Conservation (phyloP, 2,888 invertebrate species). For the Tyria jacobaeae region DNA sequence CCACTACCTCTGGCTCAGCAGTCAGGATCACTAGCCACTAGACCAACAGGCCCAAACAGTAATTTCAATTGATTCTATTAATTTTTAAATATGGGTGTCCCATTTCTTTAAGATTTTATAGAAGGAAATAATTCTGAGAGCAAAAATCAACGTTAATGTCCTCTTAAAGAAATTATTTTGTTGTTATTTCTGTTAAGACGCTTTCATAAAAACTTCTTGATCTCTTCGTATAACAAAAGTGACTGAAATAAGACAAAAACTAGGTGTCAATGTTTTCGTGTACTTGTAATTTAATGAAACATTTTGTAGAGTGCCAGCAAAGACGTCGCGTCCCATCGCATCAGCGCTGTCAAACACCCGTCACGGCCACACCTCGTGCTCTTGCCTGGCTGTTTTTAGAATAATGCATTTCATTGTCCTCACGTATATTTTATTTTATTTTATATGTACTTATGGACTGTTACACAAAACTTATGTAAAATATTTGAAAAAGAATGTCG, state of each 20-base stretch:
- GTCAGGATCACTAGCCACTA: too few relatives aligned
- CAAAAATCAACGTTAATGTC: slow-evolving; percentile 10
- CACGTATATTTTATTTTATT: too few relatives aligned
- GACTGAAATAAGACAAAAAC: slow-evolving; percentile 10
- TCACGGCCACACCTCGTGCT: slow-evolving; percentile 20
- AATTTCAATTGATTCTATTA: background rate
- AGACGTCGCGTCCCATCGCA: slow-evolving; percentile 13
- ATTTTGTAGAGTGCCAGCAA: slow-evolving; percentile 17
- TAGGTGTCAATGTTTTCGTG: slow-evolving; percentile 15
- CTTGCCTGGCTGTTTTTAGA: slow-evolving; percentile 18
- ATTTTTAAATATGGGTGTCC: background rate
- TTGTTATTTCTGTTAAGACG: too few relatives aligned
- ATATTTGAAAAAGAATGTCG: too few relatives aligned
- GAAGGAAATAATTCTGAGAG: slow-evolving; percentile 5
- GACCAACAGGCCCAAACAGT: too few relatives aligned
- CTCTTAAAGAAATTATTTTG: slow-evolving; percentile 15
- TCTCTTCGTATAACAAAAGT: slow-evolving; percentile 13
- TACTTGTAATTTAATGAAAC: slow-evolving; percentile 24
- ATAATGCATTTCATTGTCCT: background rate
- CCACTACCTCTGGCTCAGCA: too few relatives aligned
- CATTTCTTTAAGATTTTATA: background rate
- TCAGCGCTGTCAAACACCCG: slow-evolving; percentile 27
- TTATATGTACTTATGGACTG: too few relatives aligned
- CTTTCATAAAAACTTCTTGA: slow-evolving; percentile 8
- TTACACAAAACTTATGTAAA: too few relatives aligned